phyloP scores from a whole-genome alignment of 2,797 vertebrate species.

The Chromobotia macracanthus region DNA sequence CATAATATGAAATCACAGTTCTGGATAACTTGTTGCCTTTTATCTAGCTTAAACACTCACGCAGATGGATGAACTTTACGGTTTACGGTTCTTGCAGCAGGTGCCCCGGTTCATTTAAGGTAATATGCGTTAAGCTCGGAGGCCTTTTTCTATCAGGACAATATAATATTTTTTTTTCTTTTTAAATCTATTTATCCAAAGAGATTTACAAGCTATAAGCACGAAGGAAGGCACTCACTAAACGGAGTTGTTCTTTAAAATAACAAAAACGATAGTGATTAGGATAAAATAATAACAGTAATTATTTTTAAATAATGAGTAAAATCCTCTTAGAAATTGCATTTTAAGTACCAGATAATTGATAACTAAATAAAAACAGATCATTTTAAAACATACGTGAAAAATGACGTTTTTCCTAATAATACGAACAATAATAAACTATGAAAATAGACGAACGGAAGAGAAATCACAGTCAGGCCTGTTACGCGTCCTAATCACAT shows the following conservation, averaged over 20 bases:
- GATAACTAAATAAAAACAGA: too few species aligned
- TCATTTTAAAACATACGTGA: background rate
- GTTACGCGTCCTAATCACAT: too few species aligned
- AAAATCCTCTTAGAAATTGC: background rate
- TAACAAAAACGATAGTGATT: background rate
- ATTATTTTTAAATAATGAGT: background rate
- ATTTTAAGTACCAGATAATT: background rate
- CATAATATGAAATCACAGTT: background rate
- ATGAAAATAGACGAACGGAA: too few species aligned
- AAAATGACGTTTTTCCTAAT: background rate
- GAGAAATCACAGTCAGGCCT: too few species aligned
- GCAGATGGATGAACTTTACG: background rate
- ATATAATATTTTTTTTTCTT: background rate
- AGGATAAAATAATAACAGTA: background rate
- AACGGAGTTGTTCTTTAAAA: background rate
- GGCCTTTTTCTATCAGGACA: background rate
- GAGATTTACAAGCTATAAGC: background rate
- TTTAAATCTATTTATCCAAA: background rate
- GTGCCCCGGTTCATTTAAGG: slow-evolving; percentile 26
- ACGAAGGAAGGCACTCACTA: background rate
- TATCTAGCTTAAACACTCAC: background rate
- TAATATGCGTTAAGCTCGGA: background rate
- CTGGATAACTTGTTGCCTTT: background rate
- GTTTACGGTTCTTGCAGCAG: slow-evolving; percentile 17
- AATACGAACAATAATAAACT: too few species aligned